Conservation (phyloP, 2,113 vertebrate species). For the Triplophysa siluroides region DNA sequence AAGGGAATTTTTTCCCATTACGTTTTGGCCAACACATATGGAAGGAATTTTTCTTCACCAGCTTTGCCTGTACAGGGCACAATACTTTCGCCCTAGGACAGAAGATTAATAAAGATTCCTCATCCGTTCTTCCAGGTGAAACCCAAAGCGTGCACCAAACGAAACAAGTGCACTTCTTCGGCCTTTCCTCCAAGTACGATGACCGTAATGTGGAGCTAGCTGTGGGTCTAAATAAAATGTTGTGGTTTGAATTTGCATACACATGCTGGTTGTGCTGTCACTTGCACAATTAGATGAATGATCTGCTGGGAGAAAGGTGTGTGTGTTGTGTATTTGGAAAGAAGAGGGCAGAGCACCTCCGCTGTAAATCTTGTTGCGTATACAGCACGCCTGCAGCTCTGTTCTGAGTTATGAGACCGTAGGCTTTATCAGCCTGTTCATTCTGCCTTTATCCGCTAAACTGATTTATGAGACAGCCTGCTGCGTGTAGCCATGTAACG, state of each 20-base stretch:
- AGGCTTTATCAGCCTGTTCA: conserved; percentile 48
- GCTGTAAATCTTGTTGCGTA: conserved; percentile 47
- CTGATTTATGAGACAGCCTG: conserved; percentile 51
- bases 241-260: conserved; percentile 3
- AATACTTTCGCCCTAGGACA: conserved; percentile 27
- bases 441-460: conserved; percentile 45
- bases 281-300: conserved; percentile 1
- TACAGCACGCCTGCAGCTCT: conserved; percentile 51
- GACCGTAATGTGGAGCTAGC: not conserved
- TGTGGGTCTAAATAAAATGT: not conserved
- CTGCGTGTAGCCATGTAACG: conserved; percentile 35
- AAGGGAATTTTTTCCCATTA: not conserved
- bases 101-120: conserved; percentile 37
- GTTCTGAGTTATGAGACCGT: conserved; percentile 42
- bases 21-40: conserved; percentile 68
- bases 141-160: not conserved
- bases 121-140: conserved; percentile 2
- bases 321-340: not conserved
- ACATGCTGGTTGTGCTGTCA: not conserved
- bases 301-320: not conserved
- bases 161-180: not conserved
- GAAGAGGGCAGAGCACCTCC: conserved; percentile 27
- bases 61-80: conserved; percentile 52
- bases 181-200: not conserved
- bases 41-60: conserved; percentile 68